Percentiles rank a stretch among this genome's conserved stretches.
phyloP scores from a whole-genome alignment of 2,113 vertebrate species.

The Carassius gibelio region DNA sequence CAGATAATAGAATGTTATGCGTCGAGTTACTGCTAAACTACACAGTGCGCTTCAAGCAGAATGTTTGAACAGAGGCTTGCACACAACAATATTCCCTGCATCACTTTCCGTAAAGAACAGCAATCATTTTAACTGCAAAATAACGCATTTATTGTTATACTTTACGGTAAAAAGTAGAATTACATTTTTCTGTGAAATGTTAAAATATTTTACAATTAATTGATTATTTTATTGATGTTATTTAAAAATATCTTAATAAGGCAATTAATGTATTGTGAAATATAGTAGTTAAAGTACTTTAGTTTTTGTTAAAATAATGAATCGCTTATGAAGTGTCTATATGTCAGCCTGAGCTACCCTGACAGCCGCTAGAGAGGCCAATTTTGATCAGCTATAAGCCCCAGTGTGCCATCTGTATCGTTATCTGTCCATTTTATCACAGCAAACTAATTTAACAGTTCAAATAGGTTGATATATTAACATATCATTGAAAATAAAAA shows the following conservation, averaged over 20 bases:
- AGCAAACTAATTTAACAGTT: background rate
- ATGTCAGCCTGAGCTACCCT: background rate
- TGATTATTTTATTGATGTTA: background rate
- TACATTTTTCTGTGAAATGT: background rate
- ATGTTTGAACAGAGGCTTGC: background rate
- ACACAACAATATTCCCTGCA: background rate
- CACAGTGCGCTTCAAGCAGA: background rate
- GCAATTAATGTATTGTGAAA: background rate
- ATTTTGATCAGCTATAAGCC: background rate
- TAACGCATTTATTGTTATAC: background rate
- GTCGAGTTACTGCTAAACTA: background rate
- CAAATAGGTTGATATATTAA: background rate
- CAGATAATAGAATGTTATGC: background rate
- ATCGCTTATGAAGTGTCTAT: background rate
- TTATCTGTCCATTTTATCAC: background rate
- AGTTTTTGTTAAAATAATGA: background rate
- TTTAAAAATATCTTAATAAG: background rate
- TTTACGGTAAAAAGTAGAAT: background rate
- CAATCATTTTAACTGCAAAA: background rate
- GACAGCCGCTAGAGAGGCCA: background rate
- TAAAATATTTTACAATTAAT: background rate
- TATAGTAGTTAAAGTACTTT: background rate
- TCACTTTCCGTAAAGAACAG: background rate
- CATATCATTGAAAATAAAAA: background rate
- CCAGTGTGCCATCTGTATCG: background rate